These are phyloP conservation scores for Tuta absoluta DNA, from an alignment of 2,888 invertebrate species.

Conservation along the genomic window DNA sequence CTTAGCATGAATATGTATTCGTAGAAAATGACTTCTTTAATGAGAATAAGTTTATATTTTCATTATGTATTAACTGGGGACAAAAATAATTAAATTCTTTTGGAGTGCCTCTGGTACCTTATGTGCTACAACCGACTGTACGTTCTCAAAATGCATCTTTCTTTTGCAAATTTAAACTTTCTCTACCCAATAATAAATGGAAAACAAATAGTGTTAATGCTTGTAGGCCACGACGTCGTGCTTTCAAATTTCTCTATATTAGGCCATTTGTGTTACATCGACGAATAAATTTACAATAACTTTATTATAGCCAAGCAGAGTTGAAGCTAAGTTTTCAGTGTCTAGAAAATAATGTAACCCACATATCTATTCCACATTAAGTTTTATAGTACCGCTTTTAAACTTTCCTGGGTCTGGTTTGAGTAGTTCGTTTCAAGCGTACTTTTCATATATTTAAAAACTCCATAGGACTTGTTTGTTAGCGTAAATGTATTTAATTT, in stretches of 20 bases:
- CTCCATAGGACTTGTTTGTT: no score
- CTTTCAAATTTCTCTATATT: slow-evolving; percentile 31
- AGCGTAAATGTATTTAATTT: no score
- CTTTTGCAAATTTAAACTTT: background rate
- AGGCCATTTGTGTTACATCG: slow-evolving; percentile 42
- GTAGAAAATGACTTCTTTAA: no score
- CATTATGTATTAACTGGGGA: no score
- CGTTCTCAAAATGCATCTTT: no score
- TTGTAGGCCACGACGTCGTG: slow-evolving; percentile 48
- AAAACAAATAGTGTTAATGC: slow-evolving; percentile 50
- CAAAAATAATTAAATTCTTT: no score
- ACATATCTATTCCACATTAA: slow-evolving; percentile 8
- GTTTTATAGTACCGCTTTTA: slow-evolving; percentile 18
- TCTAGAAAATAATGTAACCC: slow-evolving; percentile 36
- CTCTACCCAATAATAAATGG: slow-evolving; percentile 12
- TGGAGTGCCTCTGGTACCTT: no score
- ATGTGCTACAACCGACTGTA: no score
- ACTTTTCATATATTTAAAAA: no score
- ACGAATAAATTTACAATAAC: slow-evolving; percentile 36
- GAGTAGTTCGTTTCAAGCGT: no score
- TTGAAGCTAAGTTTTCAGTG: slow-evolving; percentile 47
- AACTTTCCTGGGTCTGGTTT: background rate
- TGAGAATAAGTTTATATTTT: no score
- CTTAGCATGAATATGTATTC: no score
- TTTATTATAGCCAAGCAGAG: slow-evolving; percentile 52